Conservation (phyloP, 1,140 invertebrate species). For the Atta cephalotes region DNA sequence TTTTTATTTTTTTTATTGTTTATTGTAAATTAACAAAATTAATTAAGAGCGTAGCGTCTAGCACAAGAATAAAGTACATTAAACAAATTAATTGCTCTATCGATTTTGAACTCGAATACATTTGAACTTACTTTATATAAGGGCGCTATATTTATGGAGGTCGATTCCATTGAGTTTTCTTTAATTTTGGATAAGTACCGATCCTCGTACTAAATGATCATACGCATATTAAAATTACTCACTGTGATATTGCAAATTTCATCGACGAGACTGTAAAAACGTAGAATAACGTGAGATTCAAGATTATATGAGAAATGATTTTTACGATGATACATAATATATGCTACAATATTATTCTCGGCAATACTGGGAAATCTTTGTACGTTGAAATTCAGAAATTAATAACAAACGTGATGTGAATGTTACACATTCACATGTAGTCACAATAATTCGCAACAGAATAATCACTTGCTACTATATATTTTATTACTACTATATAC, state of each 20-base stretch:
- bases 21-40: too few relatives aligned
- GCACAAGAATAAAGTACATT: too few relatives aligned
- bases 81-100: too few relatives aligned
- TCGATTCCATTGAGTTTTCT: too few relatives aligned
- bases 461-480: neutral
- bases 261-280: neutral
- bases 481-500: neutral
- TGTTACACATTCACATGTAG: conserved; percentile 37
- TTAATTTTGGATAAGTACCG: neutral
- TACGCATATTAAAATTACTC: conserved; percentile 23
- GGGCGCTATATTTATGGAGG: too few relatives aligned
- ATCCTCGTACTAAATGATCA: conserved; percentile 3
- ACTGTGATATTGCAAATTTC: neutral
- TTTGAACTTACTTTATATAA: too few relatives aligned
- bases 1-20: too few relatives aligned
- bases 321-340: neutral
- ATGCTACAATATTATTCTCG: neutral
- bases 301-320: conserved; percentile 5
- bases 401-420: conserved; percentile 17
- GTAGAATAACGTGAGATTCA: conserved; percentile 27
- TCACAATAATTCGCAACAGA: neutral
- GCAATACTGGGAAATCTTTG: neutral
- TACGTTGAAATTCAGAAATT: neutral
- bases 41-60: too few relatives aligned
- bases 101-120: too few relatives aligned